Conservation (phyloP, 1,140 invertebrate genomes). For the Theocolax elegans region DNA sequence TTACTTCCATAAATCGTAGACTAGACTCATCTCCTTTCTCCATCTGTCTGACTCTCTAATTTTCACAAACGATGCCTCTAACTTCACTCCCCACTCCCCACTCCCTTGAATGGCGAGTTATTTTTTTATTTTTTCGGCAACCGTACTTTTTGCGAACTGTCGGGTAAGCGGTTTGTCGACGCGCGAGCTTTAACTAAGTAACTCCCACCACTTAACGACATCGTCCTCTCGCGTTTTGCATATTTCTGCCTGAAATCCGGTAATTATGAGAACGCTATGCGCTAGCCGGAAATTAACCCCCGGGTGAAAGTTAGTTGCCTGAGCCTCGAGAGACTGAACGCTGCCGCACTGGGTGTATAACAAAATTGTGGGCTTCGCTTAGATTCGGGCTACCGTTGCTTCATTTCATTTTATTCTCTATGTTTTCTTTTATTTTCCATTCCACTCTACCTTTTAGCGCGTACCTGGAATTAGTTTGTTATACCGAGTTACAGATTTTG, state of each 20-base stretch:
- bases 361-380: conserved; percentile 12
- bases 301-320: conserved; percentile 32
- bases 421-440: too few species aligned
- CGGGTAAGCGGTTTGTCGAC: too few species aligned
- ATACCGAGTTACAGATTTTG: too few species aligned
- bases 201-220: conserved; percentile 32
- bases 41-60: conserved; percentile 3
- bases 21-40: too few species aligned
- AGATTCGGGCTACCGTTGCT: too few species aligned
- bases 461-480: too few species aligned
- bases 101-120: not conserved
- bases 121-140: too few species aligned
- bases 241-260: conserved; percentile 32
- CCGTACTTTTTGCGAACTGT: too few species aligned
- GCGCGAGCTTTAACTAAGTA: conserved; percentile 26
- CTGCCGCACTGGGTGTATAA: not conserved
- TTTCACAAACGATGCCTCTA: not conserved
- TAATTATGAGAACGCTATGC: conserved; percentile 29
- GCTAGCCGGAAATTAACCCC: conserved; percentile 33
- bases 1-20: conserved; percentile 10
- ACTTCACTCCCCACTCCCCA: not conserved
- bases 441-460: too few species aligned
- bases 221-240: conserved; percentile 22
- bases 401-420: too few species aligned
- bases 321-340: not conserved